phyloP scores from a whole-genome alignment of 2,888 invertebrate genomes.

The Cylloceria caligata region DNA sequence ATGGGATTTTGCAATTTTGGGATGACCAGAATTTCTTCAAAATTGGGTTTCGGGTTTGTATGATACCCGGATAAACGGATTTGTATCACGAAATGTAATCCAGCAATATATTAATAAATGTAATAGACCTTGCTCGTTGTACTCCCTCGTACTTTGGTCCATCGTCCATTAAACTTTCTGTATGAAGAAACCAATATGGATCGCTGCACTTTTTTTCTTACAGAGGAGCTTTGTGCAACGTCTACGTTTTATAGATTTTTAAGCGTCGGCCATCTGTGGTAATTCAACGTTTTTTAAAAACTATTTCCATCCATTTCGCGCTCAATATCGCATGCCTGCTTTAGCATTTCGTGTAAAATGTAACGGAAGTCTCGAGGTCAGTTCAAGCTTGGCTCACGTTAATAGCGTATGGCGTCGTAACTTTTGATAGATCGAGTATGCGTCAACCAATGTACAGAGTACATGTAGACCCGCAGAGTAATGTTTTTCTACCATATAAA shows the following conservation, averaged over 20 bases:
- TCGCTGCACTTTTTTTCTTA: too few species aligned
- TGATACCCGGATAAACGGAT: too few species aligned
- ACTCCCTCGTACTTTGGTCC: too few species aligned
- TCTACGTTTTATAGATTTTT: constrained; percentile 1
- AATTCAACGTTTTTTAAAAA: neutral
- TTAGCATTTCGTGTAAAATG: constrained; percentile 49
- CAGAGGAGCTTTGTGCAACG: neutral
- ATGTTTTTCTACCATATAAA: constrained; percentile 58
- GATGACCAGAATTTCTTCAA: too few species aligned
- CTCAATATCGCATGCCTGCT: constrained; percentile 60
- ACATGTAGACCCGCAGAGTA: constrained; percentile 52
- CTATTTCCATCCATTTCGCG: constrained; percentile 11
- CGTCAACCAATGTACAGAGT: constrained; percentile 35
- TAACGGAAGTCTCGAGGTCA: constrained; percentile 65
- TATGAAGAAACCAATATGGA: too few species aligned
- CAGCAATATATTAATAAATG: too few species aligned
- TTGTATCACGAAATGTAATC: too few species aligned
- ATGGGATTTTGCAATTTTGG: too few species aligned
- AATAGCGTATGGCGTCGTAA: constrained; percentile 39
- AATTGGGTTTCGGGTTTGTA: too few species aligned
- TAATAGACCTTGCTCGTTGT: too few species aligned
- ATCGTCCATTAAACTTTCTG: too few species aligned
- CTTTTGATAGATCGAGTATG: constrained; percentile 45
- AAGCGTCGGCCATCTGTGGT: neutral
- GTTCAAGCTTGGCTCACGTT: constrained; percentile 50